These are phyloP conservation scores for Meloidogyne exigua DNA, from an alignment of 1,140 invertebrate species.

Conservation along the genomic window DNA sequence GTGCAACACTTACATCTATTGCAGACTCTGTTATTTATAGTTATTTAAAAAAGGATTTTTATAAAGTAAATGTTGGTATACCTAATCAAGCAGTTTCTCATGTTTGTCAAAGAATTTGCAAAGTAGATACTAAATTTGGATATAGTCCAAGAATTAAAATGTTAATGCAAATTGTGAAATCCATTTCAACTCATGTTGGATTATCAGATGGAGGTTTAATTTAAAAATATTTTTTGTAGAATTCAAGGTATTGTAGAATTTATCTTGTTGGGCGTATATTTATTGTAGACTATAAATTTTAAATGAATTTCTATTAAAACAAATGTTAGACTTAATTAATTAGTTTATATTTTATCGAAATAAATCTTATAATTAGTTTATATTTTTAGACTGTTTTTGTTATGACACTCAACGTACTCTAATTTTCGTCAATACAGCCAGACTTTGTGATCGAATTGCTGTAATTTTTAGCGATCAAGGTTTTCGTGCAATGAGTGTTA, in stretches of 20 bases:
- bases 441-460: conserved; percentile 15
- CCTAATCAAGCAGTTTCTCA: conserved; percentile 18
- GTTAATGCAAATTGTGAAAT: not conserved
- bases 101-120: not conserved
- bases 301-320: too few relatives aligned
- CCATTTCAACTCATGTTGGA: not conserved
- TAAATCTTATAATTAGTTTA: too few relatives aligned
- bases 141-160: not conserved
- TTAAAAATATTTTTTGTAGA: not conserved
- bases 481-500: conserved; percentile 13
- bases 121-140: not conserved
- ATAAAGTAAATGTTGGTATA: conserved; percentile 11
- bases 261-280: too few relatives aligned
- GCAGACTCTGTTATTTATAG: not conserved
- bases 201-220: not conserved
- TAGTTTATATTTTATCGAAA: not conserved
- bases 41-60: not conserved
- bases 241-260: too few relatives aligned
- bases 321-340: too few relatives aligned
- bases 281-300: too few relatives aligned
- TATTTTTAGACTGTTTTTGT: conserved; percentile 1
- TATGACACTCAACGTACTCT: conserved; percentile 9
- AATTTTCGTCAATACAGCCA: conserved; percentile 15
- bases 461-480: not conserved
- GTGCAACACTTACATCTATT: conserved; percentile 4